Conservation (phyloP, 1,140 invertebrate species). For the Ephestia elutella region DNA sequence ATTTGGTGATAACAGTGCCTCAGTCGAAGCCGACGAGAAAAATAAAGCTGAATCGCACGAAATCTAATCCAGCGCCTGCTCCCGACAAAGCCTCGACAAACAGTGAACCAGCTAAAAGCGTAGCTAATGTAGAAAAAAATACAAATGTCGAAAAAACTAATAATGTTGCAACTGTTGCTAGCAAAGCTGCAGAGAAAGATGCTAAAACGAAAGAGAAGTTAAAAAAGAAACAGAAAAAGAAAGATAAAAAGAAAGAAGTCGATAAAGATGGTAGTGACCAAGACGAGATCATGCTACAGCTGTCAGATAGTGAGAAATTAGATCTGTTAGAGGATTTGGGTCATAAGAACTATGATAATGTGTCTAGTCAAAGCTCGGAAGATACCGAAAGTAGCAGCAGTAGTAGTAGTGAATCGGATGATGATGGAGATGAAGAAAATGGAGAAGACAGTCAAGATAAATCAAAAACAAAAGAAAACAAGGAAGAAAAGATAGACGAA, state of each 20-base stretch:
- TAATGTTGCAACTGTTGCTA: constrained; percentile 8
- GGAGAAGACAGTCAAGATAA: neutral
- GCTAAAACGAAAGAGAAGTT: constrained; percentile 37
- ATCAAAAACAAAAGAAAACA: constrained; percentile 1
- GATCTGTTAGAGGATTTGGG: constrained; percentile 66
- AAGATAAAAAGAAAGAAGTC: constrained; percentile 27
- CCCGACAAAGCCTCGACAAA: constrained; percentile 6
- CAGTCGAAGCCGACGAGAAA: constrained; percentile 43
- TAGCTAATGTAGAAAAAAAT: neutral
- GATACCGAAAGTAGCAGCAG: constrained; percentile 39
- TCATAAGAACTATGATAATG: constrained; percentile 41
- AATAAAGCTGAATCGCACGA: constrained; percentile 68
- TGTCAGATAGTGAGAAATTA: constrained; percentile 72
- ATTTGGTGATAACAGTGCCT: constrained; percentile 54
- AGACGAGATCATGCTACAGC: constrained; percentile 66
- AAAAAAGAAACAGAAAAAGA: constrained; percentile 46
- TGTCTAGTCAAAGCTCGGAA: constrained; percentile 29
- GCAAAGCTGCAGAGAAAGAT: constrained; percentile 16
- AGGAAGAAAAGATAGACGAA: neutral
- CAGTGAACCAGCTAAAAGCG: neutral
- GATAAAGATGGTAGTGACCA: constrained; percentile 54
- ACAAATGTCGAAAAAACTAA: neutral
- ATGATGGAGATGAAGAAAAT: constrained; percentile 6
- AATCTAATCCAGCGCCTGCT: constrained; percentile 20
- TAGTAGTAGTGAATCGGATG: constrained; percentile 12